A percentile compares a stretch with the other conserved stretches of the same genome.
Conservation (phyloP, 2,113 vertebrate genomes). For the Elaphurus davidianus region DNA sequence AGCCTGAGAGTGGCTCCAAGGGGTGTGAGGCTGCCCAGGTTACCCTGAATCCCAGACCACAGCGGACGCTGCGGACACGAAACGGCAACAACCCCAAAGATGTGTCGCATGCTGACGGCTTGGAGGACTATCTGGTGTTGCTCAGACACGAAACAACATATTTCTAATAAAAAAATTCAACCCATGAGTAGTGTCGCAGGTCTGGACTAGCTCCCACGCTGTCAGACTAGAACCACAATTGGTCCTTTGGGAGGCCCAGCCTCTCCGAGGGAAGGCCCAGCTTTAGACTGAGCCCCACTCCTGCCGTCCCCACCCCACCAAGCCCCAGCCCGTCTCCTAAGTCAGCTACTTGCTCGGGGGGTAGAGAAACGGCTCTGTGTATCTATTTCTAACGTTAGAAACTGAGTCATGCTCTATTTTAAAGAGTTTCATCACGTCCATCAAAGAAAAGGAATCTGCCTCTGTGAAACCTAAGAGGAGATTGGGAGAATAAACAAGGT, state of each 20-base stretch:
- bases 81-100: not conserved
- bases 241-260: not conserved
- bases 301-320: accelerated
- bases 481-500: not conserved
- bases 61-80: accelerated
- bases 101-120: accelerated
- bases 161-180: not conserved
- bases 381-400: not conserved
- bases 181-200: not conserved
- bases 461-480: not conserved
- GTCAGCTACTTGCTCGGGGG: not conserved
- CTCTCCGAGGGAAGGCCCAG: not conserved
- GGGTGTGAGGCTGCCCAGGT: too few relatives aligned
- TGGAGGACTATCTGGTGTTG: not conserved
- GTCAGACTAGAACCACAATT: not conserved
- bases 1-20: not conserved
- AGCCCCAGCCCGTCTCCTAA: not conserved
- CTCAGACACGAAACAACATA: not conserved
- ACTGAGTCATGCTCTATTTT: not conserved
- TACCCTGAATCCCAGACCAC: not conserved
- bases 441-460: not conserved
- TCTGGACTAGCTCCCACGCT: not conserved
- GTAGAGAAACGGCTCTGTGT: accelerated
- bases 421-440: not conserved
- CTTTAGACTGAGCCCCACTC: not conserved